Base-by-base conservation (phyloP, 92 coral and sea anemone genomes). In the Heliopora coerulea region DNA sequence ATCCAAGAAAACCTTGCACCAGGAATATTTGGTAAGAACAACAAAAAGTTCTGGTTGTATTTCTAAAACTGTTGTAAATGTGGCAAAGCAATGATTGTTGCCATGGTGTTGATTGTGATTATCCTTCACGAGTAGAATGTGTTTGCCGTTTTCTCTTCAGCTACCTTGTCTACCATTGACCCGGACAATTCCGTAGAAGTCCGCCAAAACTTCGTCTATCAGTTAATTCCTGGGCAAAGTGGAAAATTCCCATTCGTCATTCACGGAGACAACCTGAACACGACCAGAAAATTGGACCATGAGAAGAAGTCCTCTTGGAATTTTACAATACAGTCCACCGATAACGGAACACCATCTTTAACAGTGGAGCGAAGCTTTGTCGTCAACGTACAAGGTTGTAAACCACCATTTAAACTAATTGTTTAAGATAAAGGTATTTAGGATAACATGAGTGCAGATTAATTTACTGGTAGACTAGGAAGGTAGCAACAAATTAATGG, bases 181-280 rank as follows among this genome's bases (percentile, higher is more conserved):
- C 96, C 97, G 5, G 97, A 91, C 77, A 91, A 91, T 72, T 79
- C 78, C 25, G 54, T 79, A 59, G 79, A 84, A 34, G 49, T 69
- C 68, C 74, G 90, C 30, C 97, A 91, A 74, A 69, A 44, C 8
- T 91, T 91, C 60, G 67, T 74, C 12, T 91, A 91, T 75, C 77
- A 70, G 3, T 72, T 86, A 41, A 41, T 44, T 14, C 6, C 74
- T 26, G 87, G 84, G 4, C 19, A 49, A 59, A 69, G 88, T 61
- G 78, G 82, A 82, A 84, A 82, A 8, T 72, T 89, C 23, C 97
- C 97, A 0, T 86, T 91, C 52, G 60, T 41, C 21, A 86, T 89
- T 52, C 72, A 82, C 62, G 91, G 88, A 48, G 35, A 64, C 35
- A 80, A 83, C 23, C 72, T 91, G 68, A 91, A 78, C 56, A 88